phyloP scores from a whole-genome alignment of 2,113 vertebrate genomes.

The Gadus macrocephalus region DNA sequence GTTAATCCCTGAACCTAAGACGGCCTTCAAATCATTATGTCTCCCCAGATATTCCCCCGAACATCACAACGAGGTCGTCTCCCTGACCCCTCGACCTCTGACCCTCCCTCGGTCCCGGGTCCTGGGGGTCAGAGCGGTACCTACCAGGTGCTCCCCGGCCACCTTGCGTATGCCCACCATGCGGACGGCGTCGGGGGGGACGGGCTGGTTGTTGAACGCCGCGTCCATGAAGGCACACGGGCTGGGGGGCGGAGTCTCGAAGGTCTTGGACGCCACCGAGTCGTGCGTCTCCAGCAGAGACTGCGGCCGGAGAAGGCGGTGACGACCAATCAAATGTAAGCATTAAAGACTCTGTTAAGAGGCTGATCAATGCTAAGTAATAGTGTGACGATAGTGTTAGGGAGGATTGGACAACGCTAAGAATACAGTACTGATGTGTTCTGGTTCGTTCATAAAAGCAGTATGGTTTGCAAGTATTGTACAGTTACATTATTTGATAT shows the following conservation, averaged over 20 bases:
- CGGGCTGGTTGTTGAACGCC: constrained; percentile 83
- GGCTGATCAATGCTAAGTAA: no score
- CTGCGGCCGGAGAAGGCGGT: constrained; percentile 54
- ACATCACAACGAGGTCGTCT: neutral
- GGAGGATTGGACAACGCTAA: no score
- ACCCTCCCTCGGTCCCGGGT: neutral
- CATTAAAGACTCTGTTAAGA: no score
- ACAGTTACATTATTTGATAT: no score
- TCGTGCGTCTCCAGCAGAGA: constrained; percentile 94
- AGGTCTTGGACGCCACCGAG: constrained; percentile 93
- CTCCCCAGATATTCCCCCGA: neutral
- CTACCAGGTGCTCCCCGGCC: constrained; percentile 91
- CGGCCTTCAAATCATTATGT: no score
- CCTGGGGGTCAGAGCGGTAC: constrained; percentile 11
- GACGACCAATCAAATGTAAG: neutral
- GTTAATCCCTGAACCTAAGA: no score
- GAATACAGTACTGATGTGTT: no score
- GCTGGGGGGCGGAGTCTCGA: constrained; percentile 87
- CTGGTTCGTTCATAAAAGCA: no score
- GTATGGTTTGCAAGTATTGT: no score
- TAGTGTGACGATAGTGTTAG: no score
- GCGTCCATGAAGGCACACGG: constrained; percentile 83
- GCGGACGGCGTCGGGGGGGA: constrained; percentile 89
- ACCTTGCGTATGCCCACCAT: constrained; percentile 96
- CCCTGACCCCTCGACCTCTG: neutral